Base-by-base conservation (phyloP, 2,888 invertebrate species). In the Pammene fasciana region DNA sequence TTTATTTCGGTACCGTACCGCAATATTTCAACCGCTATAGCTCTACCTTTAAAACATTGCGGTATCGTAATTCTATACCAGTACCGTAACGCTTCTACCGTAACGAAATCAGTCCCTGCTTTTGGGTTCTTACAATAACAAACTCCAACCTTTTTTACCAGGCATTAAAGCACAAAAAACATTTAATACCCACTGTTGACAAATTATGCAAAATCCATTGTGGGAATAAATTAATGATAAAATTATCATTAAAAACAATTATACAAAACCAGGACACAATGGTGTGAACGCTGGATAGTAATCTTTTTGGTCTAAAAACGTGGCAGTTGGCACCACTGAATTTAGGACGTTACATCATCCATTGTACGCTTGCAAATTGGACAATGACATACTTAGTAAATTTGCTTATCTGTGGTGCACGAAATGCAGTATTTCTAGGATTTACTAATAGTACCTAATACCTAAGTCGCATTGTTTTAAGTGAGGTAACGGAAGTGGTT, bases 221-320 rank as follows among this genome's bases (percentile, higher is more conserved):
- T 41, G 56, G 43, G 41, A 60, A 38, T 62, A 16, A 48, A 68
- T 43, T 55, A 56, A 1, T 41, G 56, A 62, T 56, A 57, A 65
- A 68, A 68, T 67, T 67, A 46, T 55, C 67, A 62, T 38, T 52
- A 50, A 36, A 56, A 68, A 64, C 34, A 59, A 68, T 59, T 52
- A 57, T 45, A 50, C 50, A 18, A 41, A 68, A 41, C 43, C 50
- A 46, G 52, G 10, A 8, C 41, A 70, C 70, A 70, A 70, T 70
- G 55, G 70, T 70, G 70, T 48, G 70, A 65, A 60, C 46, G 52
- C n/a, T n/a, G 52, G 70, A 70, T 70, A 48, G 18, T 41, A 45
- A 70, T 70, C 70, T 65, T 65, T 65, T 70, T 65, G 70, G 70
- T 70, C 65, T 70, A 70, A 70, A 70, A 70, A 70, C 59, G 67